phyloP scores from a whole-genome alignment of 1,140 invertebrate species.

The Agraylea sexmaculata region DNA sequence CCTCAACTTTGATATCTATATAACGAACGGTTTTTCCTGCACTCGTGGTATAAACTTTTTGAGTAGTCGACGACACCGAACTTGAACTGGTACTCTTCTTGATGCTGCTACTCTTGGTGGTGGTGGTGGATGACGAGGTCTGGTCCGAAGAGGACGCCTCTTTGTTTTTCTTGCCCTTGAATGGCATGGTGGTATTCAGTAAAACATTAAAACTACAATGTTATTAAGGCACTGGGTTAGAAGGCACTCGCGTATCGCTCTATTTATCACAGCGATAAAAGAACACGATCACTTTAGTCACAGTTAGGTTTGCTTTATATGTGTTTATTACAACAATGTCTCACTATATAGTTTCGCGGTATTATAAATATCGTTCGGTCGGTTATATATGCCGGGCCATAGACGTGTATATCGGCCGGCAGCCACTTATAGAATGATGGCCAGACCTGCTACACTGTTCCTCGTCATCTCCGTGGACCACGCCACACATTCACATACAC shows the following conservation, averaged over 20 bases:
- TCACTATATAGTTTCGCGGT: too few relatives aligned
- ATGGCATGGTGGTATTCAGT: constrained; percentile 18
- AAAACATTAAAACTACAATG: not conserved
- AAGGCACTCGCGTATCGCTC: constrained; percentile 3
- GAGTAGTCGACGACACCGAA: constrained; percentile 28
- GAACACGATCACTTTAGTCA: too few relatives aligned
- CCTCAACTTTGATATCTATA: constrained; percentile 40
- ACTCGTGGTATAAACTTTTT: constrained; percentile 31
- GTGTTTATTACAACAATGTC: too few relatives aligned
- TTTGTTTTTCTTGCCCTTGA: constrained; percentile 19
- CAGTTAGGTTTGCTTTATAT: too few relatives aligned
- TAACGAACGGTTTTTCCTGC: constrained; percentile 39
- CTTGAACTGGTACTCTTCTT: constrained; percentile 24
- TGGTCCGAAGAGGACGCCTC: constrained; percentile 7
- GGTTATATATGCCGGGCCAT: constrained; percentile 8
- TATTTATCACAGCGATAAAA: constrained; percentile 5
- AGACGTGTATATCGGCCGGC: constrained; percentile 14
- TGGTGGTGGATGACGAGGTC: constrained; percentile 8
- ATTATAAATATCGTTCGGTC: constrained; percentile 9
- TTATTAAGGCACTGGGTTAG: not conserved
- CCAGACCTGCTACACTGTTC: not conserved
- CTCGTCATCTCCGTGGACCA: not conserved
- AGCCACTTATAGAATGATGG: constrained; percentile 17
- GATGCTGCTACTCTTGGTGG: constrained; percentile 6
- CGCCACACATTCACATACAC: too few relatives aligned